Conservation (phyloP, 2,888 invertebrate species). For the Iphiclides podalirius region DNA sequence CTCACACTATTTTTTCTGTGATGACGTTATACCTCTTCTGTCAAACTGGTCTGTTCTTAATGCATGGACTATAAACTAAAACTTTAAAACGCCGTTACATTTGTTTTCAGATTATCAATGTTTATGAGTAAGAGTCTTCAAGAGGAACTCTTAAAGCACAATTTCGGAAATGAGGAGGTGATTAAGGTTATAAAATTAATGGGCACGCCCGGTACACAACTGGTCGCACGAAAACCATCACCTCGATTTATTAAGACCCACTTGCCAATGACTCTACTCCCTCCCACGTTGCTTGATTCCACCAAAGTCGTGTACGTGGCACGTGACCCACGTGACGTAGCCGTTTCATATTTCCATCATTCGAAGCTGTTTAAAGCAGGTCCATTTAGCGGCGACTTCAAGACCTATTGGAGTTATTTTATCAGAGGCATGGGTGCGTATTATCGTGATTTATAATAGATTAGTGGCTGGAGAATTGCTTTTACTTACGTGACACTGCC, state of each 20-base stretch:
- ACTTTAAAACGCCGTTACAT: background rate
- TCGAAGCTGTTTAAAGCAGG: slow-evolving; percentile 55
- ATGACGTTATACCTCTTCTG: too few relatives aligned
- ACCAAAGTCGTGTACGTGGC: slow-evolving; percentile 84
- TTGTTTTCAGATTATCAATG: slow-evolving; percentile 9
- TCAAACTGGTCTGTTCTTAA: too few relatives aligned
- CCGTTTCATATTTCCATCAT: slow-evolving; percentile 83
- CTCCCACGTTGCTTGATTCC: slow-evolving; percentile 72
- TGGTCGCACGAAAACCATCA: slow-evolving; percentile 28
- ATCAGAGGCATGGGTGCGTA: slow-evolving; percentile 78
- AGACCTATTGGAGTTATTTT: slow-evolving; percentile 83
- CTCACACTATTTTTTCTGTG: too few relatives aligned
- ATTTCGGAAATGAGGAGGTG: background rate
- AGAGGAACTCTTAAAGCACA: background rate
- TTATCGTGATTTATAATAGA: background rate
- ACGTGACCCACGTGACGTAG: slow-evolving; percentile 89
- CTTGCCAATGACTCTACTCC: slow-evolving; percentile 84
- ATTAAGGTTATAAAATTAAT: background rate
- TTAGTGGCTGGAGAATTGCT: too few relatives aligned
- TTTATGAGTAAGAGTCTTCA: slow-evolving; percentile 3
- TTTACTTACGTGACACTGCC: too few relatives aligned
- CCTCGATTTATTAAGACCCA: slow-evolving; percentile 73
- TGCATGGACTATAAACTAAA: background rate
- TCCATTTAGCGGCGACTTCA: slow-evolving; percentile 80
- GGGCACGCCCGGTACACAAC: background rate